These are phyloP conservation scores for Cerastis rubricosa DNA, from an alignment of 2,888 invertebrate genomes.

Conservation along the genomic window DNA sequence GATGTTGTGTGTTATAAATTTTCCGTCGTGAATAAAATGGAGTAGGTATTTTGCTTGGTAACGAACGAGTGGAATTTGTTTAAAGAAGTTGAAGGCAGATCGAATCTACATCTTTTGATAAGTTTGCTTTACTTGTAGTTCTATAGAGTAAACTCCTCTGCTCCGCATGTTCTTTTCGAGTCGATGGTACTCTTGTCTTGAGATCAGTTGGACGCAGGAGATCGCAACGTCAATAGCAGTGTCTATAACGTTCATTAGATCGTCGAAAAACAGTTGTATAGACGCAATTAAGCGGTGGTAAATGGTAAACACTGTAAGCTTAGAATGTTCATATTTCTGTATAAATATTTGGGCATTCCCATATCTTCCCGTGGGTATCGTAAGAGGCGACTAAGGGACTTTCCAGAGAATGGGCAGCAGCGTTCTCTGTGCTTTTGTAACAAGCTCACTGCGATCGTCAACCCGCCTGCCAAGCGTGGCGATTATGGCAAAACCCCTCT, in stretches of 20 bases:
- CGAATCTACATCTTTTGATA: background rate
- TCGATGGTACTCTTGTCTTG: background rate
- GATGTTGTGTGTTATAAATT: constrained; percentile 48
- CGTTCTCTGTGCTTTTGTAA: too few species aligned
- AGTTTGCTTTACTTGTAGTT: background rate
- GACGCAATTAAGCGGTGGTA: too few species aligned
- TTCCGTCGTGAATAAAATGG: constrained; percentile 27
- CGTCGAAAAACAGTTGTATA: background rate
- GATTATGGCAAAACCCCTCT: too few species aligned
- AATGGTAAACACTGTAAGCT: too few species aligned
- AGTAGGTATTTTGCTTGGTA: constrained; percentile 24
- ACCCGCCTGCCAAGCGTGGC: too few species aligned
- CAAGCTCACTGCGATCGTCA: too few species aligned
- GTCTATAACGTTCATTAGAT: background rate
- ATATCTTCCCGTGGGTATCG: too few species aligned
- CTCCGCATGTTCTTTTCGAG: background rate
- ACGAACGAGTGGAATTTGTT: constrained; percentile 20
- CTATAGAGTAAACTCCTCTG: background rate
- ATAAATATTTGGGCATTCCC: too few species aligned
- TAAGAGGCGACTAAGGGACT: too few species aligned
- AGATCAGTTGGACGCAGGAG: background rate
- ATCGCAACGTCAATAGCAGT: background rate
- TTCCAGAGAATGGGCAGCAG: too few species aligned
- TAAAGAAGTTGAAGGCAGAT: background rate
- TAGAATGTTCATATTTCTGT: too few species aligned